phyloP scores from a whole-genome alignment of 2,797 vertebrate genomes.

The Cottoperca gobio region DNA sequence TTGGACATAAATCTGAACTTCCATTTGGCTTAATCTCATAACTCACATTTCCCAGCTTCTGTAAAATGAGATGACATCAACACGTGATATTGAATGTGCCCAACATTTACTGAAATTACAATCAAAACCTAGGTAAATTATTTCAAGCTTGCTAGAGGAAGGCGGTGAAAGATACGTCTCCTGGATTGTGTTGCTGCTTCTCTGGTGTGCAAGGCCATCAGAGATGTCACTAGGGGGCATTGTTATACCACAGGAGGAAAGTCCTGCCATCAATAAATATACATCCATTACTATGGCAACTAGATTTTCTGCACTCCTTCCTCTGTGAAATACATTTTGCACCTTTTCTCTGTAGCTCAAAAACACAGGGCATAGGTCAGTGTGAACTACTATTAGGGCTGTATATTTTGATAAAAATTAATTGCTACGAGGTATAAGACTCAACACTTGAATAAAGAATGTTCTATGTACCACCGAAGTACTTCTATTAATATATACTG shows the following conservation, averaged over 20 bases:
- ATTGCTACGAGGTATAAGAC: neutral
- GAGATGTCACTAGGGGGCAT: slow-evolving; percentile 82
- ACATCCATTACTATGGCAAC: slow-evolving; percentile 75
- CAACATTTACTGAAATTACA: neutral
- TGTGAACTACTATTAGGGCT: neutral
- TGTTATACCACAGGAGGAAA: slow-evolving; percentile 73
- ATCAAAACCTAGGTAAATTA: neutral
- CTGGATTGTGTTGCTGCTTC: slow-evolving; percentile 9
- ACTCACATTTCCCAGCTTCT: neutral
- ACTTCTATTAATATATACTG: neutral
- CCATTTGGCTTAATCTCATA: neutral
- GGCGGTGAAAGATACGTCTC: slow-evolving; percentile 18
- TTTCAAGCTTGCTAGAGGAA: neutral
- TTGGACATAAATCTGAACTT: neutral
- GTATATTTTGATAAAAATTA: slow-evolving; percentile 1
- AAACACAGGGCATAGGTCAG: slow-evolving; percentile 33
- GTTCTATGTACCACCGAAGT: neutral
- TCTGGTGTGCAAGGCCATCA: slow-evolving; percentile 43
- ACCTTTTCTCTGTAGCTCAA: slow-evolving; percentile 10
- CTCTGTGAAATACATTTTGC: slow-evolving; percentile 22
- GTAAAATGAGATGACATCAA: neutral
- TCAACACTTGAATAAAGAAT: slow-evolving; percentile 16
- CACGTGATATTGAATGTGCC: neutral
- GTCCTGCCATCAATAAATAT: slow-evolving; percentile 42
- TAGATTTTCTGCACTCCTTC: slow-evolving; percentile 22